Evolutionary conservation across 1,140 invertebrate species (phyloP), one percentile per base, ranked within the genome.

Genomic region (Chymomyza costata): DNA sequence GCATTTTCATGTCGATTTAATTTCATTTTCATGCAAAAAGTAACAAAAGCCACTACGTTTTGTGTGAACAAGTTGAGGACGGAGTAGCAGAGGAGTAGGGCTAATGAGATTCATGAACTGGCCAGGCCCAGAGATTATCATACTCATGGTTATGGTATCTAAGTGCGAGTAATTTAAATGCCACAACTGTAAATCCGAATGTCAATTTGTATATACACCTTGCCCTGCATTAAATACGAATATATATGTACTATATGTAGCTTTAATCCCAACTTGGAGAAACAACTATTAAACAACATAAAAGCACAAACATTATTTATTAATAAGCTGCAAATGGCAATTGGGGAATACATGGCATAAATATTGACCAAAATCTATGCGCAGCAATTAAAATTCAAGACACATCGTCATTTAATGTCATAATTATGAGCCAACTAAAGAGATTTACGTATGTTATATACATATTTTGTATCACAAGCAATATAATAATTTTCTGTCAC

Each of bases 351-450:
- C n/a, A n/a, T n/a, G n/a, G n/a, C n/a, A n/a, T n/a, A n/a, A n/a
- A n/a, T n/a, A n/a, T n/a, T n/a, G n/a, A n/a, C n/a, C n/a, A n/a
- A n/a, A n/a, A n/a, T n/a, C 8, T n/a, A 34, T n/a, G 32, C 32
- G 6, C 3, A 34, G 8, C 64, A 78, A 78, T 78, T 80, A 81
- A 80, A 81, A 80, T 80, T 68, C 73, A 80, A 73, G 73, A 56
- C 67, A 60, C 73, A 73, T 73, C 68, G 74, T 37, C 73, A 68
- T 60, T 80, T 80, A 80, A 80, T 80, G 73, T 80, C 73, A 80
- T 80, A 80, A 80, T 73, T 80, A 80, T 80, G 56, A 81, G 73
- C 73, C 73, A 78, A 80, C 73, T 78, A 78, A 78, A 80, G 71
- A 78, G 71, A 78, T 78, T 78, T 80, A 78, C 71, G 73, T 63